Percentiles rank a stretch among this genome's conserved stretches.
These are phyloP conservation scores for Protobothrops mucrosquamatus DNA, from an alignment of 2,113 vertebrate genomes.

Conservation along the genomic window DNA sequence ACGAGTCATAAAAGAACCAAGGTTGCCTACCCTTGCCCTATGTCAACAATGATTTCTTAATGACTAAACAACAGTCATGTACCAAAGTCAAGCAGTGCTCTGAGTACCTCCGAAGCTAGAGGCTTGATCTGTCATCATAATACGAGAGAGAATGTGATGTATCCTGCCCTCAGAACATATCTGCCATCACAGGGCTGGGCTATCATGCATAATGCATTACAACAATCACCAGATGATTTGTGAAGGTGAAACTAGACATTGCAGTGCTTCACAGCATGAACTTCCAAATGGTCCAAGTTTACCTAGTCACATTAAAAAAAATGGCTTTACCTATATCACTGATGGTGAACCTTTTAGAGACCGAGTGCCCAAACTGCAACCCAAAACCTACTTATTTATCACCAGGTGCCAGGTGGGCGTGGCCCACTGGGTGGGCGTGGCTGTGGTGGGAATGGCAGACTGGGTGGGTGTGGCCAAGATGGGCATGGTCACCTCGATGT, in stretches of 20 bases:
- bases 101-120: conserved; percentile 3
- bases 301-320: not conserved
- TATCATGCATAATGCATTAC: conserved; percentile 14
- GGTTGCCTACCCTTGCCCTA: not conserved
- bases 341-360: no score
- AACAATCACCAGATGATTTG: not conserved
- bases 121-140: not conserved
- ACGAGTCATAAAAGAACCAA: no score
- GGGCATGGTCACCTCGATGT: no score
- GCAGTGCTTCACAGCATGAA: not conserved
- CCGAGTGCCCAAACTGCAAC: no score
- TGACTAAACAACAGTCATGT: not conserved
- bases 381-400: no score
- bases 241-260: not conserved
- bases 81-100: not conserved
- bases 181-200: conserved; percentile 34
- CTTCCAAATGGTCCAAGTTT: not conserved
- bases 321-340: not conserved
- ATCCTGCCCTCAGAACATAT: conserved; percentile 15
- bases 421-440: no score
- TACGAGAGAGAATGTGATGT: not conserved
- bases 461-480: no score
- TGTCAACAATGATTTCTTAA: not conserved
- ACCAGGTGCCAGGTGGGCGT: no score
- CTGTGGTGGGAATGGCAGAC: no score